Evolutionary conservation across 2,888 invertebrate species (phyloP).

Genomic region (Agriopis aurantiaria): DNA sequence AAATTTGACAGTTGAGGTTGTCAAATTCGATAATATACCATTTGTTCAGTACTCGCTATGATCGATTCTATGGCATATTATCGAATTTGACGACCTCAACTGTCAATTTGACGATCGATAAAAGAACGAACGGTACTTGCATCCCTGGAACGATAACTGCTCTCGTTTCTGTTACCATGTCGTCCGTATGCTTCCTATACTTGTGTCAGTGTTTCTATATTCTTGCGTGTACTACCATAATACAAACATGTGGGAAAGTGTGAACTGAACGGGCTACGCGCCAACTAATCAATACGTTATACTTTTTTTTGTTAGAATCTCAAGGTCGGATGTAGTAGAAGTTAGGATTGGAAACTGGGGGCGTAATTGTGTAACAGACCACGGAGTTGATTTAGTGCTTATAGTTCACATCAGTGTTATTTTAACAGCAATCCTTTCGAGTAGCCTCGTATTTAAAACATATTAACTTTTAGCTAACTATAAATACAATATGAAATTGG

Average conservation of each 20-base stretch:
- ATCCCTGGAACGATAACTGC: constrained; percentile 1
- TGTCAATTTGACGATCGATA: no score
- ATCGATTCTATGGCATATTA: no score
- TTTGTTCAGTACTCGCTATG: no score
- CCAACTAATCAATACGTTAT: constrained; percentile 61
- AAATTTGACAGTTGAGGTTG: no score
- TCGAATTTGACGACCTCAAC: no score
- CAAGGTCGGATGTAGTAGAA: constrained; percentile 51
- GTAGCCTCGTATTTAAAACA: neutral
- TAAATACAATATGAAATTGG: no score
- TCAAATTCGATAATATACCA: no score
- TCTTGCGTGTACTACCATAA: constrained; percentile 40
- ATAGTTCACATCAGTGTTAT: neutral
- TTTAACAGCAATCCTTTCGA: no score
- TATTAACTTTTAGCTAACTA: neutral
- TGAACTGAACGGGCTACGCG: constrained; percentile 55
- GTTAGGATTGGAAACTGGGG: constrained; percentile 45
- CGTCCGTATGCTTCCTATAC: constrained; percentile 1
- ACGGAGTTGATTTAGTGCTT: constrained; percentile 2
- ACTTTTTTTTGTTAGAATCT: constrained; percentile 57
- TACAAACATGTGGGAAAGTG: constrained; percentile 54
- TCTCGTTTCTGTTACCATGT: neutral
- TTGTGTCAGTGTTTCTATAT: constrained; percentile 3
- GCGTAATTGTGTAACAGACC: constrained; percentile 27
- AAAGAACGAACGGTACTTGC: no score